These are phyloP conservation scores for Esperia sulphurella DNA, from an alignment of 2,888 invertebrate genomes.

Conservation along the genomic window DNA sequence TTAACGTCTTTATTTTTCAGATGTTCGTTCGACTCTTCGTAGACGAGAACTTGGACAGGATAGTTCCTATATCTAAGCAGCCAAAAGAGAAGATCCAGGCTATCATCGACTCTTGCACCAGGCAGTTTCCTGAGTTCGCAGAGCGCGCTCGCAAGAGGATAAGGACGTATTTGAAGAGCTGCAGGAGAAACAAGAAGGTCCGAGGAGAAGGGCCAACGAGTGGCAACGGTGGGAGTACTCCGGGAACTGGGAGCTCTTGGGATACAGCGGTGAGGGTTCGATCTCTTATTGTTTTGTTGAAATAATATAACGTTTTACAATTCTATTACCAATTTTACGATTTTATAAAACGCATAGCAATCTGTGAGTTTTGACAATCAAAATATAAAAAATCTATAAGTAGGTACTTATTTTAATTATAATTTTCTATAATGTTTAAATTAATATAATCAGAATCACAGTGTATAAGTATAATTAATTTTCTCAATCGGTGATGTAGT, in stretches of 20 bases:
- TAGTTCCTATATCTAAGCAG: constrained; percentile 98
- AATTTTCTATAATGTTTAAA: too few species aligned
- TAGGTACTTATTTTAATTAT: too few species aligned
- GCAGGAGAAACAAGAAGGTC: constrained; percentile 95
- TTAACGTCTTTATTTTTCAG: constrained; percentile 79
- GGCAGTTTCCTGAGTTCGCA: constrained; percentile 98
- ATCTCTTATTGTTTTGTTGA: constrained; percentile 30
- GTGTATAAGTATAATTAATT: too few species aligned
- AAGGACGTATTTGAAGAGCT: constrained; percentile 96
- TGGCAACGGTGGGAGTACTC: constrained; percentile 53
- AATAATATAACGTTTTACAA: too few species aligned
- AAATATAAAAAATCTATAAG: too few species aligned
- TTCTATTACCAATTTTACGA: too few species aligned
- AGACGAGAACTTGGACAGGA: constrained; percentile 96
- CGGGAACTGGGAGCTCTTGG: constrained; percentile 83
- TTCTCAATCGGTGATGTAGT: too few species aligned
- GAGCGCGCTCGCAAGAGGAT: constrained; percentile 96
- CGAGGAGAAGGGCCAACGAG: constrained; percentile 83
- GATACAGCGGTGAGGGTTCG: constrained; percentile 89
- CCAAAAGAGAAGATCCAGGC: constrained; percentile 99
- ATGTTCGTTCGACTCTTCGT: constrained; percentile 98
- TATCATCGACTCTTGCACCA: constrained; percentile 96
- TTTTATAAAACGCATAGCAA: too few species aligned
- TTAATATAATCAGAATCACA: too few species aligned
- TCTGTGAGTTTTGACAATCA: too few species aligned